phyloP scores from a whole-genome alignment of 2,113 vertebrate species.

The Potamarius usumacintae region DNA sequence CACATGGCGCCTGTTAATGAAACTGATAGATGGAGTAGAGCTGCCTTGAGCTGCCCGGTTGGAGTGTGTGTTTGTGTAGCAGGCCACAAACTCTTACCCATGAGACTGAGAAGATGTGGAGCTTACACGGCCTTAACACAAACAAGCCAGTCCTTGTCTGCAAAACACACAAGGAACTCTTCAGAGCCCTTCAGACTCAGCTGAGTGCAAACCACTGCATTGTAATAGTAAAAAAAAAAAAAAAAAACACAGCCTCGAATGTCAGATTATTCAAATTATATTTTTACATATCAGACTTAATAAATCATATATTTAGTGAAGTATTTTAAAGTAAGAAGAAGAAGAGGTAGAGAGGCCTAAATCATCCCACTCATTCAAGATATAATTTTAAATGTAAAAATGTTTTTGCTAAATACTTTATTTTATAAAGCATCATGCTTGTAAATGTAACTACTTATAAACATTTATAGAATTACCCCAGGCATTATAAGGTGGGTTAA shows the following conservation, averaged over 20 bases:
- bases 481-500: neutral
- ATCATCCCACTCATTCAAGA: neutral
- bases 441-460: neutral
- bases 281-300: neutral
- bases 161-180: conserved; percentile 34
- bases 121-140: conserved; percentile 29
- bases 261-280: neutral
- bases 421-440: neutral
- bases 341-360: neutral
- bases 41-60: conserved; percentile 7
- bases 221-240: neutral
- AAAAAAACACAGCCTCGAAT: neutral
- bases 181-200: conserved; percentile 29
- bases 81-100: conserved; percentile 18
- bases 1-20: conserved; percentile 36
- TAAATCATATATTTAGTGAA: neutral
- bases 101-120: conserved; percentile 44
- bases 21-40: conserved; percentile 15
- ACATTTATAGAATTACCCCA: neutral
- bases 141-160: conserved; percentile 42
- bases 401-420: neutral
- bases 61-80: conserved; percentile 41
- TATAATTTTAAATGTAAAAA: neutral
- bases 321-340: neutral
- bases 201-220: neutral